Conservation (phyloP, 2,888 invertebrate species). For the Drosophila histrio region DNA sequence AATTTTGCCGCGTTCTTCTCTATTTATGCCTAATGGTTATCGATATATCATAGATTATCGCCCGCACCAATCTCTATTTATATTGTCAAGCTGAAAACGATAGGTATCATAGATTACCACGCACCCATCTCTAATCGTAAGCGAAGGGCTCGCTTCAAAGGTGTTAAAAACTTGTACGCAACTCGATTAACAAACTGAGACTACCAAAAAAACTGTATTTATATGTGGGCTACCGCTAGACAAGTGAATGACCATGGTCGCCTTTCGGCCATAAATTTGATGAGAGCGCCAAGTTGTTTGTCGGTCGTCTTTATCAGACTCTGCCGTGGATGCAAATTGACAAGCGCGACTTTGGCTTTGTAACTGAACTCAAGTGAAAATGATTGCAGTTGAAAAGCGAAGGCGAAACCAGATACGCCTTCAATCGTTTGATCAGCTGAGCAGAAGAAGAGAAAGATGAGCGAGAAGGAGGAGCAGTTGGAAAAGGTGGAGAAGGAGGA, state of each 20-base stretch:
- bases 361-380: slow-evolving; percentile 70
- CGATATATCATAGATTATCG: background rate
- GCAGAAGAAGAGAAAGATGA: slow-evolving; percentile 1
- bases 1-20: background rate
- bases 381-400: slow-evolving; percentile 73
- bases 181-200: slow-evolving; percentile 43
- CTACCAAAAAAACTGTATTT: slow-evolving; percentile 17
- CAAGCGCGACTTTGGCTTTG: slow-evolving; percentile 61
- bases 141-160: slow-evolving; percentile 57
- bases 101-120: background rate
- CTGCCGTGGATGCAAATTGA: slow-evolving; percentile 61
- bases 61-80: background rate
- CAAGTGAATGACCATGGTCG: slow-evolving; percentile 60
- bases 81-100: background rate
- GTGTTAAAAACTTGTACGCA: slow-evolving; percentile 52
- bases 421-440: slow-evolving; percentile 63
- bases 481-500: slow-evolving; percentile 3
- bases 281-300: slow-evolving; percentile 57
- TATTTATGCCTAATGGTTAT: background rate
- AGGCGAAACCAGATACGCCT: slow-evolving; percentile 78
- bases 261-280: slow-evolving; percentile 34
- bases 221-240: slow-evolving; percentile 48
- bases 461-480: background rate
- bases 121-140: slow-evolving; percentile 41
- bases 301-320: slow-evolving; percentile 54